These are phyloP conservation scores for Porites evermanni DNA, from an alignment of 92 coral and sea anemone genomes.

Conservation along the genomic window DNA sequence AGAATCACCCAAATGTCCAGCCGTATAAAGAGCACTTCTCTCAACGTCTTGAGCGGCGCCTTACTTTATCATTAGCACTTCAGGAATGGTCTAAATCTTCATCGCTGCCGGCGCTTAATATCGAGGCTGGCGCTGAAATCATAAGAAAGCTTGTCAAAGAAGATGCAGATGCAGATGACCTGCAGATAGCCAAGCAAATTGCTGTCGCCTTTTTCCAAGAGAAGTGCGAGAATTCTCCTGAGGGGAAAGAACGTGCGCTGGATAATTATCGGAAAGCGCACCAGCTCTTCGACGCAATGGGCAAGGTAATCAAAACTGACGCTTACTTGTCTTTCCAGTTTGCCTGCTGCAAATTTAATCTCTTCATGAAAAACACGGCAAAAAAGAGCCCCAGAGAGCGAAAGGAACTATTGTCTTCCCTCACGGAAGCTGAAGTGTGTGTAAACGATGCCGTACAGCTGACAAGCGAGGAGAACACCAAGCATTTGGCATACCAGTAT, in stretches of 20 bases:
- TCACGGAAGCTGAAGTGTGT: conserved; percentile 58
- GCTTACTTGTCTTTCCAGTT: conserved; percentile 19
- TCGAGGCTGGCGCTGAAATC: conserved; percentile 41
- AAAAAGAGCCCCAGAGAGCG: not conserved
- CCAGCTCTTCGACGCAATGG: conserved; percentile 74
- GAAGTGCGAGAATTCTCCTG: not conserved
- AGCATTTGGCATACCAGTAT: conserved; percentile 14
- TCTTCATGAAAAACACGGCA: not conserved
- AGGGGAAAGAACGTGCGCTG: not conserved
- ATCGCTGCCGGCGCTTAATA: conserved; percentile 14
- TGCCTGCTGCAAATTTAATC: conserved; percentile 13
- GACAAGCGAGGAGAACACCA: conserved; percentile 19
- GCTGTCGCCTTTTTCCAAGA: conserved; percentile 27
- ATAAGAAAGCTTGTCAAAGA: conserved; percentile 43
- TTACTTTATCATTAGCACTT: conserved; percentile 30
- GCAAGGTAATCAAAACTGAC: conserved; percentile 50
- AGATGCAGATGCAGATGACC: conserved; percentile 62
- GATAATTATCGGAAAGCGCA: conserved; percentile 59
- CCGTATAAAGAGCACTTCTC: conserved; percentile 23
- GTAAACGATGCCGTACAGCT: conserved; percentile 33
- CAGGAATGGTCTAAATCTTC: conserved; percentile 28
- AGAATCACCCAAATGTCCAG: conserved; percentile 50
- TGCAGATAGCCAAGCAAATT: conserved; percentile 37
- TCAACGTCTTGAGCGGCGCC: conserved; percentile 25
- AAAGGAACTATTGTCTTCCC: conserved; percentile 35